phyloP scores from a whole-genome alignment of 2,888 invertebrate species.

The Lamellibrachia columna region DNA sequence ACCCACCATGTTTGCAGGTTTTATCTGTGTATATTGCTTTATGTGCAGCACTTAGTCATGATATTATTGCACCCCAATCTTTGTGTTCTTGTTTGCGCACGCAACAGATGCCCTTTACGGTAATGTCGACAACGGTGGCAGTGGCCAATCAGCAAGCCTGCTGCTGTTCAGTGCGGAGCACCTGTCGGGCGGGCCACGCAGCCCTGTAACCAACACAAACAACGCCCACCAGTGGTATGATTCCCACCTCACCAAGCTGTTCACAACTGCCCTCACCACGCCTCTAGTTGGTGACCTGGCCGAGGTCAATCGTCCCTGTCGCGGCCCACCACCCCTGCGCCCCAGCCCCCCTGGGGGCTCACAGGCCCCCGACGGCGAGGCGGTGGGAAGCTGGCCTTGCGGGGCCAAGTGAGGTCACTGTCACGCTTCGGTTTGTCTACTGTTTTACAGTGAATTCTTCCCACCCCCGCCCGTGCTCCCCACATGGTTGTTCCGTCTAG shows the following conservation, averaged over 20 bases:
- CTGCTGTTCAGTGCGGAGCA: slow-evolving; percentile 22
- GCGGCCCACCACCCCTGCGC: not conserved
- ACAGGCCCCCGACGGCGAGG: not conserved
- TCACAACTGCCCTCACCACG: slow-evolving; percentile 25
- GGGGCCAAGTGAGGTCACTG: not conserved
- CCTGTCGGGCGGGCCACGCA: not conserved
- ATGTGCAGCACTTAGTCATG: not conserved
- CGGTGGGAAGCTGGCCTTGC: not conserved
- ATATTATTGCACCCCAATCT: not conserved
- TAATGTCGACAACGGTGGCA: not conserved
- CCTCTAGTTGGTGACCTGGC: not conserved
- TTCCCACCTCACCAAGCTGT: slow-evolving; percentile 24
- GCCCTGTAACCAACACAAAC: slow-evolving; percentile 13
- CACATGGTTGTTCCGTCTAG: not conserved
- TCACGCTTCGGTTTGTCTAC: not conserved
- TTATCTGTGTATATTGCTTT: too few relatives aligned
- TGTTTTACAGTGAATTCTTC: not conserved
- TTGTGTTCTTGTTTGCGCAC: not conserved
- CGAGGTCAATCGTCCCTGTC: not conserved
- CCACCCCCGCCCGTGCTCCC: slow-evolving; percentile 54
- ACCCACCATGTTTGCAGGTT: not conserved
- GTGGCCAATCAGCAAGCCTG: not conserved
- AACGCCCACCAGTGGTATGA: slow-evolving; percentile 29
- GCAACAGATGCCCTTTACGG: not conserved
- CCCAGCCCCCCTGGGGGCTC: not conserved